These are phyloP conservation scores for Onychostoma macrolepis DNA, from an alignment of 2,113 vertebrate genomes.

Conservation along the genomic window DNA sequence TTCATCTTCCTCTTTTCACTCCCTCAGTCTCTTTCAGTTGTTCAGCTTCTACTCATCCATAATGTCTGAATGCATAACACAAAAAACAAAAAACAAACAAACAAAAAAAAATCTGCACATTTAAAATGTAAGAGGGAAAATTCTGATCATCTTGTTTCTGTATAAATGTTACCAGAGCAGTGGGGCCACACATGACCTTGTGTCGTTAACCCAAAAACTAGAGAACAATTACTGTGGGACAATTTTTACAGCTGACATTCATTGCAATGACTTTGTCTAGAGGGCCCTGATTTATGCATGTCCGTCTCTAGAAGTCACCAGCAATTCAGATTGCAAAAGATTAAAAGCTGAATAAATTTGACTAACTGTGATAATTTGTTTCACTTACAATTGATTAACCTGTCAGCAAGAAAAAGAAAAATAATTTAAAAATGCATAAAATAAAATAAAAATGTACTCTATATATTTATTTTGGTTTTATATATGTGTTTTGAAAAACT, in stretches of 20 bases:
- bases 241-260: constrained; percentile 71
- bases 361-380: background rate
- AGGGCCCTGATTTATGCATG: constrained; percentile 31
- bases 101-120: background rate
- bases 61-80: background rate
- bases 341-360: background rate
- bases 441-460: background rate
- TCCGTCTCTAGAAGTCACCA: background rate
- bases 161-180: constrained; percentile 63
- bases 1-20: background rate
- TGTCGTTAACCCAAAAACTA: constrained; percentile 65
- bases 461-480: background rate
- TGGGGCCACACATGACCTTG: constrained; percentile 61
- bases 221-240: constrained; percentile 63
- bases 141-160: constrained; percentile 41
- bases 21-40: background rate
- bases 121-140: background rate
- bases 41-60: background rate
- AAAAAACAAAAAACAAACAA: background rate
- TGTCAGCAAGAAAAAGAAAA: background rate
- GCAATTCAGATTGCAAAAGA: background rate
- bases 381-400: background rate
- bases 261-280: constrained; percentile 62
- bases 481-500: background rate
- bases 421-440: background rate